Conservation (phyloP, 2,888 invertebrate species). For the Ichneumon xanthorius region DNA sequence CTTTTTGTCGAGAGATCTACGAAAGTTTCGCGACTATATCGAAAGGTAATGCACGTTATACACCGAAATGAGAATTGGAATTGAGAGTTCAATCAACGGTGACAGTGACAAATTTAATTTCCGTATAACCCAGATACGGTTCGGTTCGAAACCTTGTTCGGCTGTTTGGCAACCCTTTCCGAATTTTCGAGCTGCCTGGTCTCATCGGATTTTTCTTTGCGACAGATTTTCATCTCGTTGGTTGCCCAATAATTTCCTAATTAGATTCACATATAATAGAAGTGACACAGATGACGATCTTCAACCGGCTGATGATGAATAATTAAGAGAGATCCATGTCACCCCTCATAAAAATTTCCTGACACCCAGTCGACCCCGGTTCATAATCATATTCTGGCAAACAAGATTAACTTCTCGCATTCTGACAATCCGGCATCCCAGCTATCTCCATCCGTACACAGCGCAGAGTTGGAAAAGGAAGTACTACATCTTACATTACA, state of each 20-base stretch:
- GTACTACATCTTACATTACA: too few species aligned
- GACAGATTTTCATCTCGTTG: neutral
- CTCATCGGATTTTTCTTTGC: neutral
- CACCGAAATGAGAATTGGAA: neutral
- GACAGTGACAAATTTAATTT: neutral
- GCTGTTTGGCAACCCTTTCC: neutral
- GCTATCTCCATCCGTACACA: too few species aligned
- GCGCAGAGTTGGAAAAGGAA: too few species aligned
- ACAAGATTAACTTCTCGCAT: too few species aligned
- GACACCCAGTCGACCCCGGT: too few species aligned
- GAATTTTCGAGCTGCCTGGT: neutral
- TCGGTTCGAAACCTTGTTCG: neutral
- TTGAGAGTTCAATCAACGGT: neutral
- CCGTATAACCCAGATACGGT: neutral
- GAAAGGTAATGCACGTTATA: neutral
- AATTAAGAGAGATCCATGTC: too few species aligned
- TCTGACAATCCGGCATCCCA: too few species aligned
- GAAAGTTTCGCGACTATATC: neutral
- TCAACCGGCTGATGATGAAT: neutral
- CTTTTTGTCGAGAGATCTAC: too few species aligned
- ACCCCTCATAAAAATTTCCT: too few species aligned
- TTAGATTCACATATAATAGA: neutral
- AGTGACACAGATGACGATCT: neutral
- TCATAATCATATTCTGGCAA: too few species aligned
- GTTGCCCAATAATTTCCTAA: neutral